Percentiles rank a stretch among this genome's conserved stretches.
phyloP scores from a whole-genome alignment of 2,797 vertebrate genomes.

The Trachurus trachurus region DNA sequence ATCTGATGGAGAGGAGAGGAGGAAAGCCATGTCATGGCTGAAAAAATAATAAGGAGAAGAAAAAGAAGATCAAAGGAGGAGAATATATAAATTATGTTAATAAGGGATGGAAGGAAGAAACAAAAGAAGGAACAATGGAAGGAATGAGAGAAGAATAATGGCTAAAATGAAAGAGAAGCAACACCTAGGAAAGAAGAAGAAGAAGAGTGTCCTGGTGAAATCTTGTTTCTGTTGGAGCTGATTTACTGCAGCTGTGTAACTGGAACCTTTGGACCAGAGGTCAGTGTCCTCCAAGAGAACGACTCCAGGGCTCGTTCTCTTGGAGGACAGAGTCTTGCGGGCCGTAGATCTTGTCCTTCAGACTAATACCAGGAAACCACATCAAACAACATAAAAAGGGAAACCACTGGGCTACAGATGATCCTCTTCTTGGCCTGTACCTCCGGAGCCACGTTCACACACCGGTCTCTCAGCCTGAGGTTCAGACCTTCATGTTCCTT shows the following conservation, averaged over 20 bases:
- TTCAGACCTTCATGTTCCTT: not conserved
- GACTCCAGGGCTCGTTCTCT: not conserved
- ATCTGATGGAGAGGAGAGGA: slow-evolving; percentile 8
- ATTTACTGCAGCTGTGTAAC: slow-evolving; percentile 28
- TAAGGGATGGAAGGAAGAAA: too few relatives aligned
- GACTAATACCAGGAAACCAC: not conserved
- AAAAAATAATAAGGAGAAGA: not conserved
- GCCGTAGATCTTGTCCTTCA: not conserved
- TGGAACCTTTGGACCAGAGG: not conserved
- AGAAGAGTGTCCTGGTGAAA: too few relatives aligned
- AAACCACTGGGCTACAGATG: not conserved
- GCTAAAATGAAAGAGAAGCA: not conserved
- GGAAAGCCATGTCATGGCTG: not conserved
- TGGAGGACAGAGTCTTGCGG: too few relatives aligned
- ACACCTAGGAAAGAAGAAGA: not conserved
- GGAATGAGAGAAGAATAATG: not conserved
- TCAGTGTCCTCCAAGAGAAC: not conserved
- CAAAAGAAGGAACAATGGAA: not conserved
- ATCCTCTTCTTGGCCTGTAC: not conserved
- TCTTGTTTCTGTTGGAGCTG: slow-evolving; percentile 24
- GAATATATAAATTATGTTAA: not conserved
- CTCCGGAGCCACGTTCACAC: not conserved
- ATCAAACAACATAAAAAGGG: not conserved
- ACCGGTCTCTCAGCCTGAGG: not conserved
- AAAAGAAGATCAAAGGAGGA: too few relatives aligned